Conservation (phyloP, 2,797 vertebrate species). For the Jordanella pulchra region DNA sequence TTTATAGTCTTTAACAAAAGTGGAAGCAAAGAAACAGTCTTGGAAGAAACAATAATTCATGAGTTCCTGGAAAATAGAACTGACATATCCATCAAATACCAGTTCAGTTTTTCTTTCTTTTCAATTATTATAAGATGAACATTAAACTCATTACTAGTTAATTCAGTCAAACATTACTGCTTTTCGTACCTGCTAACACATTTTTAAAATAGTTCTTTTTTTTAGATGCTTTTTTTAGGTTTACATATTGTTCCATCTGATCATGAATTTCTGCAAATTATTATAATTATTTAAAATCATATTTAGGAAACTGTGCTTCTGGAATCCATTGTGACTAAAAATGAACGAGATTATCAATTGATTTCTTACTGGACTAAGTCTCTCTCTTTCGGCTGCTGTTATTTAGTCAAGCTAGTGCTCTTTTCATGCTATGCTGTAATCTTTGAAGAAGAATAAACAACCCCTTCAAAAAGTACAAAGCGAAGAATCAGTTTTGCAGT, state of each 20-base stretch:
- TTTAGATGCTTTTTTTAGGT: constrained; percentile 61
- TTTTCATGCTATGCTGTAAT: constrained; percentile 41
- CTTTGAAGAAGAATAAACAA: constrained; percentile 60
- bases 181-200: constrained; percentile 54
- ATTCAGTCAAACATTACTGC: constrained; percentile 70
- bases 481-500: constrained; percentile 25
- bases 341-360: constrained; percentile 14
- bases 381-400: constrained; percentile 20
- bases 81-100: constrained; percentile 46
- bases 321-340: constrained; percentile 21
- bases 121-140: constrained; percentile 46
- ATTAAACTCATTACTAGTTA: constrained; percentile 62
- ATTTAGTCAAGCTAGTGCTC: constrained; percentile 16
- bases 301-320: constrained; percentile 25
- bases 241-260: constrained; percentile 61
- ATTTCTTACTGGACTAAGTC: constrained; percentile 19
- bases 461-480: constrained; percentile 50
- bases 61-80: constrained; percentile 68
- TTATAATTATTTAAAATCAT: constrained; percentile 26
- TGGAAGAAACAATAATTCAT: constrained; percentile 51
- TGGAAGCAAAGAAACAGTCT: constrained; percentile 50
- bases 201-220: constrained; percentile 60
- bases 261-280: constrained; percentile 66
- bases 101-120: constrained; percentile 44
- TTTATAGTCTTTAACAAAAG: constrained; percentile 70